Evolutionary conservation across 2,888 invertebrate species (phyloP).

Genomic region (Eupelmus urozonus): DNA sequence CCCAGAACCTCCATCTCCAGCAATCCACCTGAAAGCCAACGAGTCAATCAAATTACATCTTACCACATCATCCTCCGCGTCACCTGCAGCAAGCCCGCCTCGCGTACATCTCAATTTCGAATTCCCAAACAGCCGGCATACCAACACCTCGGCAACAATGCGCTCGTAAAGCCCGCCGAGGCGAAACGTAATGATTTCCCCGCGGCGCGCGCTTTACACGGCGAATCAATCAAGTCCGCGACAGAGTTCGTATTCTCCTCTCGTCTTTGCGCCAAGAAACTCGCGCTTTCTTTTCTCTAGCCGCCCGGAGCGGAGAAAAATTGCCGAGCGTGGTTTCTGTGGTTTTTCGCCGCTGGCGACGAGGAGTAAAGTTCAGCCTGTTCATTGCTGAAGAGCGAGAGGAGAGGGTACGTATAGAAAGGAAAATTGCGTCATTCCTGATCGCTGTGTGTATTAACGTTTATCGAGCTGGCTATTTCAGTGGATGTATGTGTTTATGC

Average conservation of each 20-base stretch:
- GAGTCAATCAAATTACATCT: constrained; percentile 20
- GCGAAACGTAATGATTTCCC: background rate
- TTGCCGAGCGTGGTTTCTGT: constrained; percentile 37
- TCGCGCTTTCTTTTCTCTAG: constrained; percentile 43
- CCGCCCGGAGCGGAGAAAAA: constrained; percentile 40
- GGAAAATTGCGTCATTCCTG: background rate
- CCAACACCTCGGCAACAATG: background rate
- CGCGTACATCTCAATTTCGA: constrained; percentile 10
- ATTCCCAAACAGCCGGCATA: background rate
- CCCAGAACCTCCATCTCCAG: too few relatives aligned
- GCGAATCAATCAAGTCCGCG: constrained; percentile 31
- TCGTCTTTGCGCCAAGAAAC: constrained; percentile 29
- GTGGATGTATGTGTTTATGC: background rate
- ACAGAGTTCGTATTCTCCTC: background rate
- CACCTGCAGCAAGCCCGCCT: background rate
- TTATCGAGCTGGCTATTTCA: background rate
- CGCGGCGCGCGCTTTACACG: background rate
- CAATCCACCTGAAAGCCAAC: background rate
- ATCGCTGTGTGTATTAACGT: background rate
- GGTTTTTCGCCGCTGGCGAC: constrained; percentile 34
- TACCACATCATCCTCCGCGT: background rate
- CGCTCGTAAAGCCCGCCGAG: background rate
- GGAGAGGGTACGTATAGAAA: background rate
- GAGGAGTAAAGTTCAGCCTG: constrained; percentile 15
- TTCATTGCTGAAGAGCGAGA: background rate